These are phyloP conservation scores for Xyliphius kryptos DNA, from an alignment of 2,113 vertebrate species.

Conservation along the genomic window DNA sequence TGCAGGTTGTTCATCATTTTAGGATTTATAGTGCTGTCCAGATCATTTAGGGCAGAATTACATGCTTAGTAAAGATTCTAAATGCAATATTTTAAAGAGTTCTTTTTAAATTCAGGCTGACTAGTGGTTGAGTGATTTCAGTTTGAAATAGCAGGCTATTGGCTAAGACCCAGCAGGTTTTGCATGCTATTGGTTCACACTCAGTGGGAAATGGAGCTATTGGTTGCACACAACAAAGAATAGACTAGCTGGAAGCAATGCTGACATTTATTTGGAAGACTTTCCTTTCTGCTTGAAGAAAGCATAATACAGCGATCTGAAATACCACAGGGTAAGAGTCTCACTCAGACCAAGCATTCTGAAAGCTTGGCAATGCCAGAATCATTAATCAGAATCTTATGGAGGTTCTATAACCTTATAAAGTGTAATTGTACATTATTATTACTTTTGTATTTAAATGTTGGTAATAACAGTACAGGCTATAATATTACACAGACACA, in stretches of 20 bases:
- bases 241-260: not conserved
- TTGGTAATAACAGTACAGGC: no score
- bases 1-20: not conserved
- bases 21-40: not conserved
- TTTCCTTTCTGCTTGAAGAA: not conserved
- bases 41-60: conserved; percentile 3
- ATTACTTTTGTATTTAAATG: no score
- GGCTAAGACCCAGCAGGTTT: conserved; percentile 22
- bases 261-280: conserved; percentile 20
- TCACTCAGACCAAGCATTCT: no score
- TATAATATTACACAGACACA: no score
- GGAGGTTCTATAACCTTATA: no score
- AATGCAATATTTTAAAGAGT: conserved; percentile 1
- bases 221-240: conserved; percentile 6
- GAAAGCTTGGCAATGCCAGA: no score
- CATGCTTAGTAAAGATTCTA: conserved; percentile 4
- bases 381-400: no score
- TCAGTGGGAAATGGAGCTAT: conserved; percentile 8
- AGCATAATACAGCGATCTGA: no score
- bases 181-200: conserved; percentile 19
- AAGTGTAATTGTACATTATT: no score
- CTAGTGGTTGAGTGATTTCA: conserved; percentile 4
- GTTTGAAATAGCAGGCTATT: conserved; percentile 13
- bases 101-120: conserved; percentile 5
- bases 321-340: no score